Evolutionary conservation across 23 tunicate species (phyloP).

Genomic region (Pegea sp.): DNA sequence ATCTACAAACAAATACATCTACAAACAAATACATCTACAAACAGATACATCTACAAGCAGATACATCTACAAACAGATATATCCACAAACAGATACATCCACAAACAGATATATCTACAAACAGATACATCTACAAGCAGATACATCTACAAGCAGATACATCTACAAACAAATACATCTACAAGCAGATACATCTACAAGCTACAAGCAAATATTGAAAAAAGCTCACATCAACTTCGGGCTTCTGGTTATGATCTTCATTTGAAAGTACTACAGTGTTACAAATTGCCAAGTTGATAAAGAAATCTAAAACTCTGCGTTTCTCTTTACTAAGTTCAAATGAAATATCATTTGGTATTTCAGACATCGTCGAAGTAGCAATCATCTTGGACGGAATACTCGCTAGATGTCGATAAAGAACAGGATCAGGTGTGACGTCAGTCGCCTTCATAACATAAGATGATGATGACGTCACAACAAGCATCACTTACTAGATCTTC

Average conservation of each 20-base stretch:
- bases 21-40: no score
- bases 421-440: conserved; percentile 93
- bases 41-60: no score
- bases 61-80: no score
- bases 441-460: conserved; percentile 14
- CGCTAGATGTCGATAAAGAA: conserved; percentile 30
- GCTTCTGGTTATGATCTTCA: conserved; percentile 8
- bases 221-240: no score
- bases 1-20: no score
- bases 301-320: conserved; percentile 54
- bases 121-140: no score
- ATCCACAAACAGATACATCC: no score
- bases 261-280: conserved; percentile 83
- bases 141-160: no score
- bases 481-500: conserved; percentile 44
- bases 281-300: conserved; percentile 83
- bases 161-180: no score
- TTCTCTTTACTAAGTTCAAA: conserved; percentile 9
- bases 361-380: neutral
- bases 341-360: neutral
- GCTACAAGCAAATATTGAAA: neutral
- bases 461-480: neutral
- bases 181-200: neutral
- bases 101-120: no score
- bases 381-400: conserved; percentile 6